Evolutionary conservation across 2,888 invertebrate species (phyloP).

Genomic region (Xestia c-nigrum): DNA sequence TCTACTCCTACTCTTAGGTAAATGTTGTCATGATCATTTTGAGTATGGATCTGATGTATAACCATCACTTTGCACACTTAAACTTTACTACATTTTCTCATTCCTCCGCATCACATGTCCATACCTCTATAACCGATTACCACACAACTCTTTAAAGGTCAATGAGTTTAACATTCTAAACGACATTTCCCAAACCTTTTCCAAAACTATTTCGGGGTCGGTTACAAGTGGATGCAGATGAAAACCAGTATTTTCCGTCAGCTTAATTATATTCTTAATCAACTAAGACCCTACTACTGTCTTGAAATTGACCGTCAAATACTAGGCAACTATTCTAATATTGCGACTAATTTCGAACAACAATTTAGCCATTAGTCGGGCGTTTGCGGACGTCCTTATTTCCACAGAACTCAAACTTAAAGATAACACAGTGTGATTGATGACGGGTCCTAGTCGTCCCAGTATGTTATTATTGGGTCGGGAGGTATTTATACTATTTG

Average conservation of each 20-base stretch:
- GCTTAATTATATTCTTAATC: not conserved
- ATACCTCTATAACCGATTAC: too few species aligned
- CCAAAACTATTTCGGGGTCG: not conserved
- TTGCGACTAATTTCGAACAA: not conserved
- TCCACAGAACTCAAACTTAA: constrained; percentile 24
- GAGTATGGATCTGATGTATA: too few species aligned
- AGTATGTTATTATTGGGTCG: constrained; percentile 34
- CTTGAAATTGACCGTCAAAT: not conserved
- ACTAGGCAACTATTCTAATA: not conserved
- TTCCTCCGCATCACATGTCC: too few species aligned
- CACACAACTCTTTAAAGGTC: too few species aligned
- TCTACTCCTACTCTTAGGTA: too few species aligned
- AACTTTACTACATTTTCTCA: too few species aligned
- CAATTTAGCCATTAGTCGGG: not conserved
- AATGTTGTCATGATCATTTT: too few species aligned
- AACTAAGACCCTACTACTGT: not conserved
- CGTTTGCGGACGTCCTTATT: constrained; percentile 9
- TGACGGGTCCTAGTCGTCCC: constrained; percentile 48
- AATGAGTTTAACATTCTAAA: too few species aligned
- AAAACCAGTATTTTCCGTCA: not conserved
- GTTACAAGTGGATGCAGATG: not conserved
- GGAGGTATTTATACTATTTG: constrained; percentile 41
- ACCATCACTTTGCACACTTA: too few species aligned
- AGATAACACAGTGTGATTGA: constrained; percentile 64
- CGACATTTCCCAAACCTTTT: not conserved